Evolutionary conservation across 2,888 invertebrate genomes (phyloP).

Genomic region (Phrixothrix hirtus): DNA sequence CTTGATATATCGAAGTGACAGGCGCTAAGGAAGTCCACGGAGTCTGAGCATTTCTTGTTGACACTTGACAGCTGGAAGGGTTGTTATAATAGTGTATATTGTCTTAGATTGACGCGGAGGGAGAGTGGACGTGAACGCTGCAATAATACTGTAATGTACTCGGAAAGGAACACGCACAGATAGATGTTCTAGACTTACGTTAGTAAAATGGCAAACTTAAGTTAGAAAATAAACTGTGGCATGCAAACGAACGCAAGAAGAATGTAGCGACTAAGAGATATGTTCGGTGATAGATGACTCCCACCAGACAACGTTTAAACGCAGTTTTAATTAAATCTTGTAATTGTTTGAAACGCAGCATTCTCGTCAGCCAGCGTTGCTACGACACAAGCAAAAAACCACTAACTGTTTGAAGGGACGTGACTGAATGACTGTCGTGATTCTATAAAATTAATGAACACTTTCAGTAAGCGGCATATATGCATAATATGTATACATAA

Average conservation of each 20-base stretch:
- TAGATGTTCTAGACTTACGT: constrained; percentile 23
- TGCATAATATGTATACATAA: constrained; percentile 31
- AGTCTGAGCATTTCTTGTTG: constrained; percentile 31
- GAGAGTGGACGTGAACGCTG: constrained; percentile 29
- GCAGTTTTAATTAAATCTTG: constrained; percentile 59
- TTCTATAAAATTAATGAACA: constrained; percentile 53
- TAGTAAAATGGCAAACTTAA: constrained; percentile 8
- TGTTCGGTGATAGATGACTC: constrained; percentile 57
- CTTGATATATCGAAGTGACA: constrained; percentile 28
- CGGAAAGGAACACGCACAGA: constrained; percentile 14
- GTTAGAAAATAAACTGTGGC: constrained; percentile 42
- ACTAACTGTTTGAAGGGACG: constrained; percentile 54
- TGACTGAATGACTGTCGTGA: constrained; percentile 56
- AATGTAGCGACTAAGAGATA: constrained; percentile 51
- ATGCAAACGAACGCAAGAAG: constrained; percentile 53
- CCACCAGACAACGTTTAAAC: constrained; percentile 55
- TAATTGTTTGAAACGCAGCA: constrained; percentile 56
- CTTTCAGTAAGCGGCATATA: constrained; percentile 46
- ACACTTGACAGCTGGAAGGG: constrained; percentile 34
- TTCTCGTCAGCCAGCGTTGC: constrained; percentile 48
- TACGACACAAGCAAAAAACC: constrained; percentile 53
- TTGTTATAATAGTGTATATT: constrained; percentile 29
- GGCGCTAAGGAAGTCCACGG: constrained; percentile 28
- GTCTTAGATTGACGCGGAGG: constrained; percentile 30
- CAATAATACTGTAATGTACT: constrained; percentile 16